phyloP scores from a whole-genome alignment of 2,888 invertebrate genomes.

The Gibbula magus region DNA sequence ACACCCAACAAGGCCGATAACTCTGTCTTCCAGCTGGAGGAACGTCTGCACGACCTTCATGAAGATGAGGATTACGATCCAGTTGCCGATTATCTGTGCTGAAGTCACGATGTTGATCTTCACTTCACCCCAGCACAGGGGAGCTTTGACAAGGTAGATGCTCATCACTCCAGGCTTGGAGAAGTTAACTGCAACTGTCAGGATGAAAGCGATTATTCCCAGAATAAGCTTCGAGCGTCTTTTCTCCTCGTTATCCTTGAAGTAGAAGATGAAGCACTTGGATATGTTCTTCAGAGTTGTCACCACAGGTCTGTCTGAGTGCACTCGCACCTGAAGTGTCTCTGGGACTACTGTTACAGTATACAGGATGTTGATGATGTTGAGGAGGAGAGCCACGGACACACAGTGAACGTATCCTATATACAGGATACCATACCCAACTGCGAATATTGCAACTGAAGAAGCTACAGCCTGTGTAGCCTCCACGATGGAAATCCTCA shows the following conservation, averaged over 20 bases:
- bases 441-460: constrained; percentile 20
- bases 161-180: constrained; percentile 36
- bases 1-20: constrained; percentile 38
- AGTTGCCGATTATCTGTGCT: constrained; percentile 36
- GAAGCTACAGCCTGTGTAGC: constrained; percentile 32
- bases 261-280: constrained; percentile 40
- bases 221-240: constrained; percentile 34
- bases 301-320: not conserved
- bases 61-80: constrained; percentile 33
- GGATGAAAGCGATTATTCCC: constrained; percentile 32
- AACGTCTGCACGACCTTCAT: constrained; percentile 35
- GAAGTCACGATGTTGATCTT: constrained; percentile 32
- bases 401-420: constrained; percentile 34
- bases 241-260: constrained; percentile 21
- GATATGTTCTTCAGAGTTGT: constrained; percentile 17
- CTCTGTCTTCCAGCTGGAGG: constrained; percentile 35
- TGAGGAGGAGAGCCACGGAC: constrained; percentile 18
- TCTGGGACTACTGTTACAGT: constrained; percentile 36
- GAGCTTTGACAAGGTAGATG: constrained; percentile 29
- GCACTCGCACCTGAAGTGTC: constrained; percentile 19
- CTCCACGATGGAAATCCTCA: constrained; percentile 44
- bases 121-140: constrained; percentile 45
- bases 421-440: constrained; percentile 41
- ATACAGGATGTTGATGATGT: constrained; percentile 26
- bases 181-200: constrained; percentile 42